These are phyloP conservation scores for Neomicropteryx cornuta DNA, from an alignment of 1,140 invertebrate genomes.

Conservation along the genomic window DNA sequence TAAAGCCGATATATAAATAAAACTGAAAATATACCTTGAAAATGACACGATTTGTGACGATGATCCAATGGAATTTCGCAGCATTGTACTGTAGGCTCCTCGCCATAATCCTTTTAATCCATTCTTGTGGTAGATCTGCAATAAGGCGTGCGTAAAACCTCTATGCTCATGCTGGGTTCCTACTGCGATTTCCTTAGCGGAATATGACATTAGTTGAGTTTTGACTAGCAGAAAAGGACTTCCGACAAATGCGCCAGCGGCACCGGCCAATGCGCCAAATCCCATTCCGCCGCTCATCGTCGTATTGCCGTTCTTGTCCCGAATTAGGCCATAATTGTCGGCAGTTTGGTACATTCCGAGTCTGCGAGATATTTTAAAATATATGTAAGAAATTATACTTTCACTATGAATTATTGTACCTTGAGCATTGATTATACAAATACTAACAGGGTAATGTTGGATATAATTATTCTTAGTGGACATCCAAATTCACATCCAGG, in stretches of 20 bases:
- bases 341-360: constrained; percentile 39
- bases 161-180: constrained; percentile 75
- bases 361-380: too few relatives aligned
- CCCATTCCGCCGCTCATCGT: constrained; percentile 31
- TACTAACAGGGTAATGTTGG: too few relatives aligned
- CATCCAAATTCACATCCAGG: too few relatives aligned
- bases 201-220: constrained; percentile 80
- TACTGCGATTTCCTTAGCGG: constrained; percentile 69
- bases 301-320: constrained; percentile 31
- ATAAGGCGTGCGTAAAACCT: constrained; percentile 57
- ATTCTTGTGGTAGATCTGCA: constrained; percentile 54
- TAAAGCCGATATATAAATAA: too few relatives aligned
- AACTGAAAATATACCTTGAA: too few relatives aligned
- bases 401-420: too few relatives aligned
- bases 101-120: constrained; percentile 69
- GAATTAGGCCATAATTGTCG: constrained; percentile 31
- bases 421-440: too few relatives aligned
- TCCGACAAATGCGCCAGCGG: constrained; percentile 29
- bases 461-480: too few relatives aligned
- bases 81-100: constrained; percentile 57
- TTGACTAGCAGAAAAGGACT: constrained; percentile 81
- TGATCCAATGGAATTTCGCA: constrained; percentile 44
- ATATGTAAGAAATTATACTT: too few relatives aligned
- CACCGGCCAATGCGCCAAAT: constrained; percentile 31
- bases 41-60: constrained; percentile 35